Conservation (phyloP, 2,797 vertebrate genomes). For the Anas capensis region DNA sequence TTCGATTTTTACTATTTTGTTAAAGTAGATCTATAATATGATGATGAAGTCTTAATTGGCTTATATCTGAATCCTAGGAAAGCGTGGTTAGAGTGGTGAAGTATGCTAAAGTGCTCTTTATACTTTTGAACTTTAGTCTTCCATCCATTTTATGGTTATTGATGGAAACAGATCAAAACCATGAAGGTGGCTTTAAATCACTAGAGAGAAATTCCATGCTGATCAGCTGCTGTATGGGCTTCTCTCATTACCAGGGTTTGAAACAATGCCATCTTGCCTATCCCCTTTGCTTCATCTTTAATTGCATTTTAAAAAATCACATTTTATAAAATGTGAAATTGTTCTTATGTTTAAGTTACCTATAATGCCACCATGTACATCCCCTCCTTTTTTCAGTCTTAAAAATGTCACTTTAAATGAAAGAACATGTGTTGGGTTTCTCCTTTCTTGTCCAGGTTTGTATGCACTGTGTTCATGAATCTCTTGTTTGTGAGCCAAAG, state of each 20-base stretch:
- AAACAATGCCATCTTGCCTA: neutral
- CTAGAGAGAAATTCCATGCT: neutral
- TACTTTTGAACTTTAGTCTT: constrained; percentile 61
- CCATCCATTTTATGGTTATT: constrained; percentile 45
- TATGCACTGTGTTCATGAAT: neutral
- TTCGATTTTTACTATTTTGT: neutral
- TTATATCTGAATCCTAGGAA: constrained; percentile 35
- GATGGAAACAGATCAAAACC: constrained; percentile 57
- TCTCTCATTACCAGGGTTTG: neutral
- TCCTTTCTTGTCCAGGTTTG: neutral
- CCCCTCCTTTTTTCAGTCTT: neutral
- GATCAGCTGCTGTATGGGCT: neutral
- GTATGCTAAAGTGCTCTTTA: constrained; percentile 6
- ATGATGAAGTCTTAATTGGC: constrained; percentile 48
- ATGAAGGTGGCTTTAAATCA: constrained; percentile 37
- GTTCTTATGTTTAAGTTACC: neutral
- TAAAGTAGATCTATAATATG: neutral
- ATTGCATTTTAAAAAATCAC: neutral
- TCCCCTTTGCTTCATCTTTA: neutral
- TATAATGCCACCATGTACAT: neutral
- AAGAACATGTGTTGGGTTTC: neutral
- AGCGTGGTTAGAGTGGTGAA: neutral
- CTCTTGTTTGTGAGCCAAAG: neutral
- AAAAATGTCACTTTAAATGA: neutral
- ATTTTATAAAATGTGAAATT: neutral